These are phyloP conservation scores for Drosophila triauraria DNA, from an alignment of 1,140 invertebrate genomes.

Conservation along the genomic window DNA sequence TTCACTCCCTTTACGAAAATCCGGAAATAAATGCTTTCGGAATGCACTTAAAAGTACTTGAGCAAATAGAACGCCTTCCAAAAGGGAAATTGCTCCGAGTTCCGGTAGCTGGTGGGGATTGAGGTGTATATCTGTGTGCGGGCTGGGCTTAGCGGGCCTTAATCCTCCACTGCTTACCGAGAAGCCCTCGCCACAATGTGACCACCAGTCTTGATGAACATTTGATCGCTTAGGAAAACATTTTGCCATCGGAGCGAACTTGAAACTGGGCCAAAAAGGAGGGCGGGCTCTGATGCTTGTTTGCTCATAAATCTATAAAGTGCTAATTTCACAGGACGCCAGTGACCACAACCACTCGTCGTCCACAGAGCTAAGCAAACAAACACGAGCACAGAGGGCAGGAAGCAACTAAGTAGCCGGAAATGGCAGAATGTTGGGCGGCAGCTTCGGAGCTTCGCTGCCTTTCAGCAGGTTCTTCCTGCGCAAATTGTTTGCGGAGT, in stretches of 20 bases:
- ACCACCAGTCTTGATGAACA: constrained; percentile 39
- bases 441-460: constrained; percentile 19
- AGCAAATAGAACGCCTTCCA: constrained; percentile 59
- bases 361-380: constrained; percentile 13
- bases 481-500: constrained; percentile 58
- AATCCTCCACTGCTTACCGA: constrained; percentile 14
- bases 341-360: constrained; percentile 22
- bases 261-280: not conserved
- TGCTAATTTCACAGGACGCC: constrained; percentile 61
- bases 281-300: constrained; percentile 1
- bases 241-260: constrained; percentile 7
- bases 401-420: constrained; percentile 62
- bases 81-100: constrained; percentile 32
- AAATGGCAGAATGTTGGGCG: constrained; percentile 61
- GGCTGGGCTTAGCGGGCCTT: constrained; percentile 46
- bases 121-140: constrained; percentile 18
- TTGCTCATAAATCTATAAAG: constrained; percentile 64
- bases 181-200: constrained; percentile 10
- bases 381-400: constrained; percentile 7
- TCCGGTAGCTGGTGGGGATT: constrained; percentile 17
- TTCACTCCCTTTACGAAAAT: constrained; percentile 51
- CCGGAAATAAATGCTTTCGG: constrained; percentile 74
- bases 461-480: constrained; percentile 59
- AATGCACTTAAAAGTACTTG: constrained; percentile 78
- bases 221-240: constrained; percentile 47